A percentile compares a stretch with the other conserved stretches of the same genome.
These are phyloP conservation scores for Sebastes matsubarae DNA, from an alignment of 2,797 vertebrate genomes.

Conservation along the genomic window DNA sequence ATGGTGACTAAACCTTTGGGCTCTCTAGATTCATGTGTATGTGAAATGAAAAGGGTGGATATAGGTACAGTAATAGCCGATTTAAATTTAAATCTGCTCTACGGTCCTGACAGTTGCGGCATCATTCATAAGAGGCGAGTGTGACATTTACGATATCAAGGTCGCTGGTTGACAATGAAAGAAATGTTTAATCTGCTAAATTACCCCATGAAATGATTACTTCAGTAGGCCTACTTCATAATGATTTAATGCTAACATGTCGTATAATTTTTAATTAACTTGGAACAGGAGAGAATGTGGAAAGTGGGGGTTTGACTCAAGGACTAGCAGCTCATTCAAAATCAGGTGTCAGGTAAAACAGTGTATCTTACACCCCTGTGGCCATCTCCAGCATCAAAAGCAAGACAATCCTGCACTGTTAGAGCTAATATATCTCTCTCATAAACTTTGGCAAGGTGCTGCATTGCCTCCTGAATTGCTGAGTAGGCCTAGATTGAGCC, in stretches of 20 bases:
- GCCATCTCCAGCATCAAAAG: conserved; percentile 40
- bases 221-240: conserved; percentile 64
- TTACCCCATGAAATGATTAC: conserved; percentile 72
- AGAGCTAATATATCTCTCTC: conserved; percentile 58
- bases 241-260: conserved; percentile 80
- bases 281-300: conserved; percentile 43
- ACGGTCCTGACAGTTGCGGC: conserved; percentile 37
- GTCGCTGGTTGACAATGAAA: conserved; percentile 75
- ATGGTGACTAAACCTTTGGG: conserved; percentile 54
- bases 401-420: conserved; percentile 45
- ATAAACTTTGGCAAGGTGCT: conserved; percentile 66
- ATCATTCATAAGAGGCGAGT: conserved; percentile 54
- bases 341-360: conserved; percentile 29
- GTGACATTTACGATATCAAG: conserved; percentile 76
- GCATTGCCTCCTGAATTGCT: conserved; percentile 73
- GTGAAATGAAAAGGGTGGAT: conserved; percentile 45
- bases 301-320: conserved; percentile 60
- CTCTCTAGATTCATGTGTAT: conserved; percentile 41
- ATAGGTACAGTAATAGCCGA: conserved; percentile 34
- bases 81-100: conserved; percentile 61
- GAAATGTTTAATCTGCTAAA: conserved; percentile 79
- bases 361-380: conserved; percentile 25
- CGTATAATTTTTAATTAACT: conserved; percentile 83
- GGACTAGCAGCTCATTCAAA: conserved; percentile 61
- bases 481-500: conserved; percentile 72